phyloP scores from a whole-genome alignment of 2,797 vertebrate species.

The Sebastes nivosus region DNA sequence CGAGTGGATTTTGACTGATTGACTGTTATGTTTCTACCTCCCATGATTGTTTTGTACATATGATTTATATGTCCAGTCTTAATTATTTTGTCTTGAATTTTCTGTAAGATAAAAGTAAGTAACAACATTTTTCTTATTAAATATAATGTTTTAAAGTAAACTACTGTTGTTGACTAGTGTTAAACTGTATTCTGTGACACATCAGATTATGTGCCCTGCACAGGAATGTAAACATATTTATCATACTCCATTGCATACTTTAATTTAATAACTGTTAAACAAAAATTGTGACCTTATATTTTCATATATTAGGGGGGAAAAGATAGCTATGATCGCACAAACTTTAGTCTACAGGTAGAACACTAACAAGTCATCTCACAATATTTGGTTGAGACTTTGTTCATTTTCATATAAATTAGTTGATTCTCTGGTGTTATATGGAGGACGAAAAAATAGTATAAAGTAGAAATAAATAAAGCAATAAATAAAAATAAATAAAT shows the following conservation, averaged over 20 bases:
- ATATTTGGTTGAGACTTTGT: not conserved
- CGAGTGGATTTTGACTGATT: slow-evolving; percentile 81
- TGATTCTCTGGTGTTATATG: not conserved
- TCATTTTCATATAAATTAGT: not conserved
- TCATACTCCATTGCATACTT: not conserved
- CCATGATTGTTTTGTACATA: not conserved
- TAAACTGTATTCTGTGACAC: not conserved
- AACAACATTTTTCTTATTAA: not conserved
- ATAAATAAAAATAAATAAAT: not conserved
- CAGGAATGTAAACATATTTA: not conserved
- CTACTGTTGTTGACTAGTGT: not conserved
- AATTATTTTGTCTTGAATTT: not conserved
- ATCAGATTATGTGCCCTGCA: not conserved
- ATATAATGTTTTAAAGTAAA: not conserved
- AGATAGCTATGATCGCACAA: not conserved
- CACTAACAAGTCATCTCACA: not conserved
- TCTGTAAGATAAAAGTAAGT: not conserved
- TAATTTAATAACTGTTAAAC: not conserved
- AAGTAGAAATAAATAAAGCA: not conserved
- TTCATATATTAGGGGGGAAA: not conserved
- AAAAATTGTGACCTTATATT: not conserved
- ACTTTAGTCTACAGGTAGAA: not conserved
- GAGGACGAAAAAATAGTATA: not conserved
- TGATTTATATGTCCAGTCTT: not conserved
- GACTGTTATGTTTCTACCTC: not conserved